Percentiles rank a stretch among this genome's conserved stretches.
These are phyloP conservation scores for Trachemys scripta DNA, from an alignment of 2,113 vertebrate species.

Conservation along the genomic window DNA sequence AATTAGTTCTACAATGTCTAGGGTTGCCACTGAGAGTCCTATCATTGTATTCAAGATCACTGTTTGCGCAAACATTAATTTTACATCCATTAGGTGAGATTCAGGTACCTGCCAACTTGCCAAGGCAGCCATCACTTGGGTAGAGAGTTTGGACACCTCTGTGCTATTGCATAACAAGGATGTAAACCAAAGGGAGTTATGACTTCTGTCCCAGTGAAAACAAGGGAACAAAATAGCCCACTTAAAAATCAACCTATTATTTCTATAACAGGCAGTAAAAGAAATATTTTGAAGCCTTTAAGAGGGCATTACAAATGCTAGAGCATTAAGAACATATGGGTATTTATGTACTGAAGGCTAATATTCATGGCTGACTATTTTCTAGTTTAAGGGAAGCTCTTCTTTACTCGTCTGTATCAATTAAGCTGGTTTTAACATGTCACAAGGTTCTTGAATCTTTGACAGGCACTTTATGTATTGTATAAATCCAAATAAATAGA, in stretches of 20 bases:
- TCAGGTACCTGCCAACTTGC: not conserved
- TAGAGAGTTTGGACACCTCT: not conserved
- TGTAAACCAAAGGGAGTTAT: not conserved
- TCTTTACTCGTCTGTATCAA: not conserved
- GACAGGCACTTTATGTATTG: not conserved
- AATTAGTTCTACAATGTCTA: rapidly evolving
- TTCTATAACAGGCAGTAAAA: not conserved
- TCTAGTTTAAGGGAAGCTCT: not conserved
- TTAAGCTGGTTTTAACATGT: not conserved
- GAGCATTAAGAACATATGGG: not conserved
- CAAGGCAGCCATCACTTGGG: not conserved
- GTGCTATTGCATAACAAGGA: not conserved
- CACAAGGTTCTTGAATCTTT: not conserved
- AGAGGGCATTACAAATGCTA: not conserved
- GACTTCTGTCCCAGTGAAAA: not conserved
- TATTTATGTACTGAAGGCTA: not conserved
- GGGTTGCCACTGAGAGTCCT: not conserved
- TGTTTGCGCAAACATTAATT: not conserved
- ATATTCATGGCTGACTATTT: not conserved
- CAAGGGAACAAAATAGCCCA: not conserved
- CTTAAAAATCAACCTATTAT: not conserved
- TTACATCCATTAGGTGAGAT: not conserved
- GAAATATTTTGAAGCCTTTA: not conserved
- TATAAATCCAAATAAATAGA: not conserved
- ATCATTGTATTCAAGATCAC: not conserved